phyloP scores from a whole-genome alignment of 2,113 vertebrate species.

The Seriola aureovittata region DNA sequence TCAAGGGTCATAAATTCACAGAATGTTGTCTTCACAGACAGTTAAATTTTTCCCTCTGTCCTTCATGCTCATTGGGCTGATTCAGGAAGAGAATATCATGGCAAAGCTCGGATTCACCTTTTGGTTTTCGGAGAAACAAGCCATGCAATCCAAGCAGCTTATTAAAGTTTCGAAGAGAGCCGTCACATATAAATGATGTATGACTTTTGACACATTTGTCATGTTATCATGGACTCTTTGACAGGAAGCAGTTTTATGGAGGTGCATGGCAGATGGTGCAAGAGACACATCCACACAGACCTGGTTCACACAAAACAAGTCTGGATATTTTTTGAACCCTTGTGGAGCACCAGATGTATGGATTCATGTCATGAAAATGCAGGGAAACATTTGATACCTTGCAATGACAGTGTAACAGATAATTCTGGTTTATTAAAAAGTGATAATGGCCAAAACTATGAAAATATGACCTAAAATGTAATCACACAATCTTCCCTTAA shows the following conservation, averaged over 20 bases:
- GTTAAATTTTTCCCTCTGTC: slow-evolving; percentile 66
- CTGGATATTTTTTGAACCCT: background rate
- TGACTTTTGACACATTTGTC: slow-evolving; percentile 43
- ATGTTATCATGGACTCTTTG: slow-evolving; percentile 24
- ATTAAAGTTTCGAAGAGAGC: slow-evolving; percentile 42
- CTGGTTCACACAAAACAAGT: background rate
- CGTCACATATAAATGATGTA: slow-evolving; percentile 49
- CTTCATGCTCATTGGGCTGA: slow-evolving; percentile 62
- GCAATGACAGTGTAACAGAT: background rate
- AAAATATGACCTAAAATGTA: too few relatives aligned
- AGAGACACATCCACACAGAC: slow-evolving; percentile 14
- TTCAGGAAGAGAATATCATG: slow-evolving; percentile 7
- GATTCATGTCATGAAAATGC: slow-evolving; percentile 12
- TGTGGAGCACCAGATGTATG: slow-evolving; percentile 28
- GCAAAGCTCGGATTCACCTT: background rate
- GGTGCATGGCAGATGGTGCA: slow-evolving; percentile 45
- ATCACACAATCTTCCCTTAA: too few relatives aligned
- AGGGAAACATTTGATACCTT: background rate
- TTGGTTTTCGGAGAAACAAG: slow-evolving; percentile 38
- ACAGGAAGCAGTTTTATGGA: slow-evolving; percentile 43
- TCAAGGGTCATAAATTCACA: slow-evolving; percentile 76
- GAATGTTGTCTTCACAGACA: slow-evolving; percentile 73
- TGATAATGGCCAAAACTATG: too few relatives aligned
- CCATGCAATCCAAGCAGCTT: slow-evolving; percentile 53
- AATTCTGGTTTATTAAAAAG: background rate